Evolutionary conservation across 2,113 vertebrate genomes (phyloP), one percentile per base, ranked within the genome.

Genomic region (Calidris pygmaea): DNA sequence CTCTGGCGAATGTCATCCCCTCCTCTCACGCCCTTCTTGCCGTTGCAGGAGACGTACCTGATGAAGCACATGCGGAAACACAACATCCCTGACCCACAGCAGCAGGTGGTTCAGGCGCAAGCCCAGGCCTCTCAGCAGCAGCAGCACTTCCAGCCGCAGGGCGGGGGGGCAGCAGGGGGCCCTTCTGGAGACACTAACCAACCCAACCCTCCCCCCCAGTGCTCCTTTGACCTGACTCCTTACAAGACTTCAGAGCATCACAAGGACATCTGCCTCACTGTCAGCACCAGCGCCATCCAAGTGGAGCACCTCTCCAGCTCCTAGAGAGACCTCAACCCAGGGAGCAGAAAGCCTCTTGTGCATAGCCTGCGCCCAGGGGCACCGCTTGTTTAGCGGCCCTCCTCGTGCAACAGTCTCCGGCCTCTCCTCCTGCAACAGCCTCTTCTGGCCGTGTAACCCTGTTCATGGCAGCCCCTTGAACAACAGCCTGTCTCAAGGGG

Each of bases 41-140:
- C 10, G 0, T 96, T 92, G 81, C 98, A 99, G 99, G 99, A 99
- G 98, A 99, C 99, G 1, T 99, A 99, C 98, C 98, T 99, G 98
- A 99, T 99, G 98, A 99, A 99, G 98, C 99, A 99, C 97, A 99
- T 99, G 99, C 98, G 98, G 97, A 99, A 99, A 99, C 99, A 99
- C 98, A 99, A 99, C 98, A 99, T 99, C 93, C 98, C 98, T 94
- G 98, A 98, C 95, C 97, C 98, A 50, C 97, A 97, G 97, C 97
- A 96, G 93, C 97, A 98, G 98, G 97, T 98, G 14, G 98, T 98
- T 0, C 98, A 98, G 12, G 98, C 98, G 0, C 98, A 98, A 4
- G 98, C 97, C 5, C 98, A 98, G 4, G 98, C 97, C 4, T 97
- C 98, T 1, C 96, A 85, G 95, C 96, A 98, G 97, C 99, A 98